Conservation (phyloP, 1,140 invertebrate species). For the Drosophila tani region DNA sequence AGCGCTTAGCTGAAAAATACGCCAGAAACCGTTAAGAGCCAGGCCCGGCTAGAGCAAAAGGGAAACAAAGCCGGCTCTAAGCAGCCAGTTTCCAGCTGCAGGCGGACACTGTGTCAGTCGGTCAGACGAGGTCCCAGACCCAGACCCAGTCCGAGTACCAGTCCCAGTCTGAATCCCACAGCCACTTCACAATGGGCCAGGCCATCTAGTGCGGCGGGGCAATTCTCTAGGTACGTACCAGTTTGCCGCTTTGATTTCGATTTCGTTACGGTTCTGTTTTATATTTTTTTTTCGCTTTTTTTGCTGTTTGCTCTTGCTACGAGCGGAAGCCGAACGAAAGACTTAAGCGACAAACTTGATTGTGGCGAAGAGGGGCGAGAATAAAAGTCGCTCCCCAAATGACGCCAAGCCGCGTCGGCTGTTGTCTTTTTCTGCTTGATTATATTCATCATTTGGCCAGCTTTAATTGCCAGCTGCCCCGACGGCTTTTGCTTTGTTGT, state of each 20-base stretch:
- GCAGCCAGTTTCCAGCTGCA: constrained; percentile 35
- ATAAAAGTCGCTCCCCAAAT: constrained; percentile 36
- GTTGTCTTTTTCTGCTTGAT: constrained; percentile 28
- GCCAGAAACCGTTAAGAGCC: constrained; percentile 64
- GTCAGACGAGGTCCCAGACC: constrained; percentile 57
- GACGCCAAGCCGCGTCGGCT: too few species aligned
- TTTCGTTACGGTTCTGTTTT: constrained; percentile 73
- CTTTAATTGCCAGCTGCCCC: constrained; percentile 53
- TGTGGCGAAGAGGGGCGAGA: constrained; percentile 31
- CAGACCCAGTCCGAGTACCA: constrained; percentile 13
- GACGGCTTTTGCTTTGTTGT: constrained; percentile 29
- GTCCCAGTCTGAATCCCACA: constrained; percentile 2
- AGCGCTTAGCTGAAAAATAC: constrained; percentile 67
- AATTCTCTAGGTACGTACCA: constrained; percentile 27
- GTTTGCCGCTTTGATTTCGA: constrained; percentile 71
- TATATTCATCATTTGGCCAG: constrained; percentile 40
- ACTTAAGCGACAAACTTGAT: constrained; percentile 82
- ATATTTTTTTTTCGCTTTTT: constrained; percentile 1
- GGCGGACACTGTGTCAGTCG: constrained; percentile 70
- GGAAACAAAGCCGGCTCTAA: constrained; percentile 31
- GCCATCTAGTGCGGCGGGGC: background rate
- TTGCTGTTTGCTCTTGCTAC: background rate
- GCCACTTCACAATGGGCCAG: constrained; percentile 10
- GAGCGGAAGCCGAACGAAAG: constrained; percentile 68
- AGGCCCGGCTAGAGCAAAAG: constrained; percentile 17